Conservation (phyloP, 92 coral and sea anemone species). For the Heliopora coerulea region DNA sequence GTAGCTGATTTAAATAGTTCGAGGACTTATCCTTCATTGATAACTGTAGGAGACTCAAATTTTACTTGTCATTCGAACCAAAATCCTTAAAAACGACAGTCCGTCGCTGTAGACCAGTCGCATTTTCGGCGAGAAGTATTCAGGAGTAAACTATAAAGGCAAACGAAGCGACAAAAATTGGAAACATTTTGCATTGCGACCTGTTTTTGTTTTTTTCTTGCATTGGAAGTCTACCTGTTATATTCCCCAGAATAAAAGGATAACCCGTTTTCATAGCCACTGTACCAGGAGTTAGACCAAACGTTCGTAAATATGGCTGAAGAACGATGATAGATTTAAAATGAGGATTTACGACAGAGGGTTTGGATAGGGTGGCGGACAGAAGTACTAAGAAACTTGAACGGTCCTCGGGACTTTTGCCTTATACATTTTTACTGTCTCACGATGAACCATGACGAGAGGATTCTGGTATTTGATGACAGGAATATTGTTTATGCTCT, state of each 20-base stretch:
- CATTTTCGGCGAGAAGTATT: no score
- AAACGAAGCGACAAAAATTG: neutral
- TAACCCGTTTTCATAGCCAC: constrained; percentile 37
- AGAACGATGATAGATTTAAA: neutral
- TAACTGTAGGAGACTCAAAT: no score
- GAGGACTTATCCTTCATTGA: no score
- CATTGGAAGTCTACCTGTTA: constrained; percentile 3
- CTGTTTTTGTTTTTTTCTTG: constrained; percentile 11
- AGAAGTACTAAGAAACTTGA: neutral
- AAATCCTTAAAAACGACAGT: no score
- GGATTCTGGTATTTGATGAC: constrained; percentile 4
- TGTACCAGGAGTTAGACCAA: neutral
- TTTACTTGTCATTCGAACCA: no score
- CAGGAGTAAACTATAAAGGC: no score
- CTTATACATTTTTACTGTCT: neutral
- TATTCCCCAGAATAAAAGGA: constrained; percentile 23
- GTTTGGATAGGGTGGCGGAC: neutral
- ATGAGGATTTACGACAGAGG: neutral
- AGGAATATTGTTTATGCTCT: constrained; percentile 8
- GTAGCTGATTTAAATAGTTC: no score
- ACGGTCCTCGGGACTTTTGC: neutral
- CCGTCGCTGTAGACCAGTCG: no score
- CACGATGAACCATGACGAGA: constrained; percentile 36
- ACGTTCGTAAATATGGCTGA: neutral
- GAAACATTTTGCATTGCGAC: neutral